Percentiles rank a stretch among this genome's conserved stretches.
phyloP scores from a whole-genome alignment of 2,888 invertebrate species.

The Drosophila helvetica region DNA sequence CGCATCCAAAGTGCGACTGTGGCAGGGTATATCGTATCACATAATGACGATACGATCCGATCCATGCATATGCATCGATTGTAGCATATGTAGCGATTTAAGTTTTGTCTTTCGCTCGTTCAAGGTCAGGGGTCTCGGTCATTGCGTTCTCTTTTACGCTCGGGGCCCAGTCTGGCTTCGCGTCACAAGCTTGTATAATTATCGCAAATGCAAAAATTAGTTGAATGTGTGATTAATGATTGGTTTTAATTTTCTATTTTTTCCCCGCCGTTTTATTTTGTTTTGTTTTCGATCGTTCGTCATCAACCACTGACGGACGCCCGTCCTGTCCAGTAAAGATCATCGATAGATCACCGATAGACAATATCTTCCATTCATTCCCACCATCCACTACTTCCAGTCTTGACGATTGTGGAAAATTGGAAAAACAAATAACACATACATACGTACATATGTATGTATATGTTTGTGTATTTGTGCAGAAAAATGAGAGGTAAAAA shows the following conservation, averaged over 20 bases:
- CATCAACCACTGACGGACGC: conserved; percentile 26
- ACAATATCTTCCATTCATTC: too few relatives aligned
- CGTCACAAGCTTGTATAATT: conserved; percentile 52
- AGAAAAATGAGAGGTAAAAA: conserved; percentile 17
- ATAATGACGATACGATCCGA: conserved; percentile 18
- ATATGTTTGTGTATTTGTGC: not conserved
- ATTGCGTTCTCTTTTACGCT: conserved; percentile 59
- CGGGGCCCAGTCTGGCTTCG: conserved; percentile 20
- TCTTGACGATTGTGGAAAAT: not conserved
- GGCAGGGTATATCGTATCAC: conserved; percentile 15
- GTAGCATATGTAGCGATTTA: conserved; percentile 20
- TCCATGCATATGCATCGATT: conserved; percentile 18
- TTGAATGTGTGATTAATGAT: conserved; percentile 67
- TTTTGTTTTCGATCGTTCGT: not conserved
- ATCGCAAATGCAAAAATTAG: conserved; percentile 61
- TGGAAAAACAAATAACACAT: not conserved
- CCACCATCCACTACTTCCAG: not conserved
- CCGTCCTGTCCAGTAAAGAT: not conserved
- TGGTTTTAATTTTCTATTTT: conserved; percentile 26
- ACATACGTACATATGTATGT: not conserved
- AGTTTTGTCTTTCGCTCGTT: conserved; percentile 27
- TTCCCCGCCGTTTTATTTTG: not conserved
- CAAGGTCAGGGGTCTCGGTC: conserved; percentile 77
- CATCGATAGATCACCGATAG: not conserved
- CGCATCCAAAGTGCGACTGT: conserved; percentile 6